Conservation (phyloP, 2,113 vertebrate genomes). For the Gila orcuttii region DNA sequence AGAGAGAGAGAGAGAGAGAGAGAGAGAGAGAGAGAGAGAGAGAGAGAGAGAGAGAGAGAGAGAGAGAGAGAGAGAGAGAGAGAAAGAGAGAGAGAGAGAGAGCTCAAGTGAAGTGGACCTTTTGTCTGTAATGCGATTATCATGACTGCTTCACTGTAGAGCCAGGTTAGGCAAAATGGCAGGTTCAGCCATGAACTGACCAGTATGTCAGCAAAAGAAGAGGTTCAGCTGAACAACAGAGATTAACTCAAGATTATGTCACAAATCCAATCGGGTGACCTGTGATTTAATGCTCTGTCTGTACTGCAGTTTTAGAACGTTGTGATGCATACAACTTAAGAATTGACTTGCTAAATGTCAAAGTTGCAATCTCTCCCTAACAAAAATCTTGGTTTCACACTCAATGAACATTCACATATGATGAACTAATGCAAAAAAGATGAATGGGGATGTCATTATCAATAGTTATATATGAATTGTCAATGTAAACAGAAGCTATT, state of each 20-base stretch:
- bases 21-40: constrained; percentile 9
- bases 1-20: background rate
- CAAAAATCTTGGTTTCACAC: background rate
- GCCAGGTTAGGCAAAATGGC: background rate
- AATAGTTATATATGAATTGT: background rate
- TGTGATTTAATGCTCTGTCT: background rate
- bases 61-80: constrained; percentile 22
- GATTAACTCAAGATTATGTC: background rate
- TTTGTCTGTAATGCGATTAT: constrained; percentile 27
- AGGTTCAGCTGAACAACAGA: background rate
- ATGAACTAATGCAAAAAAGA: background rate
- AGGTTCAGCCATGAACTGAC: background rate
- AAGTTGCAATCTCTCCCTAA: background rate
- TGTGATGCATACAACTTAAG: background rate
- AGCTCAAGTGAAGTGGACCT: constrained; percentile 11
- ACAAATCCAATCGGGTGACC: background rate
- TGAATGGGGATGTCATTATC: background rate
- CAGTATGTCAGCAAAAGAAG: background rate
- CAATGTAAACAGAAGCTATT: background rate
- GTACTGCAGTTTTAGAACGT: background rate
- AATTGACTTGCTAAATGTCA: background rate
- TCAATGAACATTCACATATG: background rate
- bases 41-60: constrained; percentile 13
- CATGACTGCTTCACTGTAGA: constrained; percentile 9
- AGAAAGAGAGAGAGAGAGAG: background rate